Percentiles rank a stretch among this genome's conserved stretches.
Evolutionary conservation across 2,113 vertebrate species (phyloP).

Genomic region (Vidua chalybeata): DNA sequence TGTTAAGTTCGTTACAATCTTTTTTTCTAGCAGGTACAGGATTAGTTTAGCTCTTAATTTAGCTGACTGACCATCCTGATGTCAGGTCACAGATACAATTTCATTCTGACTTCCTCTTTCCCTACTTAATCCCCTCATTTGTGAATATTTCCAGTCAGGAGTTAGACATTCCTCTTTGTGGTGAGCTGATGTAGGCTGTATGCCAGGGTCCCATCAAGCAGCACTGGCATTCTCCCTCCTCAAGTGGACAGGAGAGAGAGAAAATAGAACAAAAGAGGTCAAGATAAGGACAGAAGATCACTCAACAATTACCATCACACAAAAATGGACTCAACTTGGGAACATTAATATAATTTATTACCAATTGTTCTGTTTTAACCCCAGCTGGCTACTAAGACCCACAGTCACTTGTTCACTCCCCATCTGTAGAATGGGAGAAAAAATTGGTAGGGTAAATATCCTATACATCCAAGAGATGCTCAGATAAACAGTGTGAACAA

Average conservation of each 20-base stretch:
- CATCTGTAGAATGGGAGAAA: neutral
- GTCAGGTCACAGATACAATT: constrained; percentile 24
- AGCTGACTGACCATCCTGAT: neutral
- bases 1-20: neutral
- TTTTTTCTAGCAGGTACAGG: neutral
- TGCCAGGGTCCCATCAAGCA: neutral
- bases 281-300: neutral
- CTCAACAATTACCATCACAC: neutral
- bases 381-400: neutral
- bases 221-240: neutral
- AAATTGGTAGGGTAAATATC: accelerated
- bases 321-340: neutral
- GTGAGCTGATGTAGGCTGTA: neutral
- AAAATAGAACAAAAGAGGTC: neutral
- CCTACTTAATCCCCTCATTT: constrained; percentile 7
- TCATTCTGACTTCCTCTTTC: constrained; percentile 27
- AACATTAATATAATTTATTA: neutral
- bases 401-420: neutral
- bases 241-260: neutral
- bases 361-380: neutral
- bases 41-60: constrained; percentile 35
- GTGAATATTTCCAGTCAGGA: constrained; percentile 1
- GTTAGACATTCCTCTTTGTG: neutral
- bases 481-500: neutral
- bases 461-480: neutral